Base-by-base conservation (phyloP, 2,888 invertebrate genomes). In the Philhelius pedissequus region DNA sequence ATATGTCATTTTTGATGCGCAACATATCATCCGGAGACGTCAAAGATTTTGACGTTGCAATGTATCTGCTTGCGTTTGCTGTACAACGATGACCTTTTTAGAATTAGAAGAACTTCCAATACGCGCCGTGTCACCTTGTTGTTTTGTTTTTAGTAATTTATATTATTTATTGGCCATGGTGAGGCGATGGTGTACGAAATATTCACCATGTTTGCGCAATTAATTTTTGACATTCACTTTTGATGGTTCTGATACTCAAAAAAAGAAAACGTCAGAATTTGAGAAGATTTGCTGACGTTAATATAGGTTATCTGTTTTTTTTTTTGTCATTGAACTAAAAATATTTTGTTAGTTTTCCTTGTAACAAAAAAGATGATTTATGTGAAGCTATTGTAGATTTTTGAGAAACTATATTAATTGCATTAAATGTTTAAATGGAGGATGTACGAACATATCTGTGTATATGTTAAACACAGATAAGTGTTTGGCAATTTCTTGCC, bases 1-100 rank as follows among this genome's bases (percentile, higher is more conserved):
- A 84, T 75, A 80, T 84, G 84, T 80, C 84, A 84, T 75, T 79
- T 71, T 75, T 80, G 84, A 76, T 71, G 60, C 62, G 66, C 64
- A 52, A 25, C 40, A 60, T 25, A 40, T 43, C 45, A 64, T 48
- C 80, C 60, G 60, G 40, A 75, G 54, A 71, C 84, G 75, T 80
- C 75, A 80, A 58, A 68, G n/a, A 62, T 18, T 18, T 60, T 60
- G 60, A 60, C 38, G 38, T 22, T 40, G 18, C 56, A 32, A 60
- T 20, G 22, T 48, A 3, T 3, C 4, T 9, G 1, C n/a, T 54
- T 13, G 15, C 7, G 3, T n/a, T 20, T 22, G n/a, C n/a, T n/a
- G n/a, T 22, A 13, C 27, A 13, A 18, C 13, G 38, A 56, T 75
- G 82, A 77, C 78, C 68, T 82, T 75, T 78, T 69, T 43, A 11